Conservation (phyloP, 2,888 invertebrate genomes). For the Geotrupes spiniger region DNA sequence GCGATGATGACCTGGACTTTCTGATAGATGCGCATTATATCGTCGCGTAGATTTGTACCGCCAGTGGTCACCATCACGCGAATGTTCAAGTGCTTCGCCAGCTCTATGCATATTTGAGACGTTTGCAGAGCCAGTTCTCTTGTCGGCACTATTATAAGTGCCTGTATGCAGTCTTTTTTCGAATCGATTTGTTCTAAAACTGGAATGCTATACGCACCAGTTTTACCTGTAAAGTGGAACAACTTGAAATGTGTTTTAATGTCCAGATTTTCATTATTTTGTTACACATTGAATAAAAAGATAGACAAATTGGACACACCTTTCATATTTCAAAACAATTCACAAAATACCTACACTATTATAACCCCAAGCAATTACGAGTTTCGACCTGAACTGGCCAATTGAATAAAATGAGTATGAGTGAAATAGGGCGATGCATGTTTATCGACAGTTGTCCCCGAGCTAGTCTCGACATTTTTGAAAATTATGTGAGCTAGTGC, state of each 20-base stretch:
- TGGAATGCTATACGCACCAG: conserved; percentile 99
- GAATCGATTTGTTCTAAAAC: conserved; percentile 93
- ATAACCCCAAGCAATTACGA: too few relatives aligned
- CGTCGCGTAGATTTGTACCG: conserved; percentile 95
- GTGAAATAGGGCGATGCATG: too few relatives aligned
- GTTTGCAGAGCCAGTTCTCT: conserved; percentile 98
- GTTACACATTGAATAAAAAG: neutral
- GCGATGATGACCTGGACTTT: conserved; percentile 99
- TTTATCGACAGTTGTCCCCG: too few relatives aligned
- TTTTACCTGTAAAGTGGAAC: conserved; percentile 61
- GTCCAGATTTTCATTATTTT: neutral
- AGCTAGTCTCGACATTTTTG: too few relatives aligned
- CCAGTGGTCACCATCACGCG: conserved; percentile 99
- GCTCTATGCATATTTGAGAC: conserved; percentile 98
- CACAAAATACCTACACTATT: too few relatives aligned
- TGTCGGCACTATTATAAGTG: conserved; percentile 97
- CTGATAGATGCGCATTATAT: conserved; percentile 99
- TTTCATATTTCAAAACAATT: too few relatives aligned
- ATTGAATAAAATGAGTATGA: too few relatives aligned
- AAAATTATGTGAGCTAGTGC: too few relatives aligned
- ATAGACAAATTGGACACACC: too few relatives aligned
- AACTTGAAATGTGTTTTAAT: neutral
- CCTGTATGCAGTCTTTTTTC: conserved; percentile 91
- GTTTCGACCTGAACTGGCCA: too few relatives aligned
- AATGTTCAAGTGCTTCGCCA: conserved; percentile 95